A percentile compares a stretch with the other conserved stretches of the same genome.
phyloP scores from a whole-genome alignment of 1,140 invertebrate genomes.

The Propsilocerus akamusi region DNA sequence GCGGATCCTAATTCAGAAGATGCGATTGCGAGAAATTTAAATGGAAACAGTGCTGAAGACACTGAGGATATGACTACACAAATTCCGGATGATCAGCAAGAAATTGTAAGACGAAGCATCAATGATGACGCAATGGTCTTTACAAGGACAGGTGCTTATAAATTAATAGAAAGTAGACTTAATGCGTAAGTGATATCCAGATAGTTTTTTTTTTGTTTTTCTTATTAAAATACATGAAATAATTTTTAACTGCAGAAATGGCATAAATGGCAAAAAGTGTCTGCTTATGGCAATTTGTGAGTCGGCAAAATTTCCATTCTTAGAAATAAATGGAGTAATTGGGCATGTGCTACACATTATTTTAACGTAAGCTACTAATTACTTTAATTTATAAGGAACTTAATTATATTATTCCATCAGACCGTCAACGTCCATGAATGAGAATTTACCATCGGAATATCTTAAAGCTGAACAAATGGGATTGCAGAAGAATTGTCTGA shows the following conservation, averaged over 20 bases:
- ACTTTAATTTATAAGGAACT: too few relatives aligned
- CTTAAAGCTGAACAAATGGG: slow-evolving; percentile 30
- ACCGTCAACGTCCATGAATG: slow-evolving; percentile 32
- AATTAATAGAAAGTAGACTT: background rate
- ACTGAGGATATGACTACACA: background rate
- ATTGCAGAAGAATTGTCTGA: slow-evolving; percentile 14
- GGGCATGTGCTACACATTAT: slow-evolving; percentile 3
- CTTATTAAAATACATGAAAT: background rate
- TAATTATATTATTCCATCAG: slow-evolving; percentile 18
- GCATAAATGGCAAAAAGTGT: background rate
- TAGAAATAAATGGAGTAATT: background rate
- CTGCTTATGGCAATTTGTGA: slow-evolving; percentile 4
- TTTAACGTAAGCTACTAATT: background rate
- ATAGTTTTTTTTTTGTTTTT: too few relatives aligned
- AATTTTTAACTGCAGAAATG: background rate
- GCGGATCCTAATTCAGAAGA: background rate
- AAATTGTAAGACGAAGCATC: background rate
- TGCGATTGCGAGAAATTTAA: background rate
- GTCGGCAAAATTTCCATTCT: background rate
- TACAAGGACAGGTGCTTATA: background rate
- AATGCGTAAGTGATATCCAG: background rate
- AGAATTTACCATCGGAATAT: slow-evolving; percentile 28
- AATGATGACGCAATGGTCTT: background rate
- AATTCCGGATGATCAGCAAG: background rate
- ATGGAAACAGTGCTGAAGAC: background rate